These are phyloP conservation scores for Malurus splendens DNA, from an alignment of 2,797 vertebrate genomes.

Conservation along the genomic window DNA sequence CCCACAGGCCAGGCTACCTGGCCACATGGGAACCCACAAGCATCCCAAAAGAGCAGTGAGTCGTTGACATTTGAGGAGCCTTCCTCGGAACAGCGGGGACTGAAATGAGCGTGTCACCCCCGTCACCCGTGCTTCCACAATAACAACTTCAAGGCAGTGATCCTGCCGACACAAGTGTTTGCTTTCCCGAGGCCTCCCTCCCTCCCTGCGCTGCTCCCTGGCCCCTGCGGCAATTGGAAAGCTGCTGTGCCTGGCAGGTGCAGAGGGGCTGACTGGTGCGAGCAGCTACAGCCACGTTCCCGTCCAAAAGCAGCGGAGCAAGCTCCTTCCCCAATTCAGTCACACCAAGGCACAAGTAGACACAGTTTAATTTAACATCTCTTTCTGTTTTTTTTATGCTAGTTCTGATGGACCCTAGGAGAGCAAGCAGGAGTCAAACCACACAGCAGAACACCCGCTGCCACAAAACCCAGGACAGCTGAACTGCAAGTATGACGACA, in stretches of 20 bases:
- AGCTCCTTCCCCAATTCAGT: not conserved
- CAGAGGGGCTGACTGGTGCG: fast-evolving
- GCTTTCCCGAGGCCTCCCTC: not conserved
- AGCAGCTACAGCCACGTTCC: not conserved
- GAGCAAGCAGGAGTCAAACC: not conserved
- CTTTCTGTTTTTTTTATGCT: not conserved
- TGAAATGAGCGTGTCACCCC: not conserved
- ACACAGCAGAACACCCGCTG: not conserved
- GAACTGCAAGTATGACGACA: not conserved
- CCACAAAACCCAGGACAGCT: not conserved
- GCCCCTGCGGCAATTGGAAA: not conserved
- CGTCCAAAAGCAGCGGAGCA: not conserved
- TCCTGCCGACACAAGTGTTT: not conserved
- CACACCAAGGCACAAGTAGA: not conserved
- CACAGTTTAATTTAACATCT: not conserved
- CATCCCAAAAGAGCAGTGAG: not conserved
- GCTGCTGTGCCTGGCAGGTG: not conserved
- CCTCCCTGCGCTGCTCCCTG: not conserved
- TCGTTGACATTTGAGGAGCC: not conserved
- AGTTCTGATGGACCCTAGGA: not conserved
- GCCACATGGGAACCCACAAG: fast-evolving
- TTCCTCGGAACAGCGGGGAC: not conserved
- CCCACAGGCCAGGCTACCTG: not conserved
- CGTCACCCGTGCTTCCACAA: not conserved
- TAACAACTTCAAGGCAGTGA: not conserved